Percentiles rank a stretch among this genome's conserved stretches.
Conservation (phyloP, 2,113 vertebrate species). For the Platysteira castanea region DNA sequence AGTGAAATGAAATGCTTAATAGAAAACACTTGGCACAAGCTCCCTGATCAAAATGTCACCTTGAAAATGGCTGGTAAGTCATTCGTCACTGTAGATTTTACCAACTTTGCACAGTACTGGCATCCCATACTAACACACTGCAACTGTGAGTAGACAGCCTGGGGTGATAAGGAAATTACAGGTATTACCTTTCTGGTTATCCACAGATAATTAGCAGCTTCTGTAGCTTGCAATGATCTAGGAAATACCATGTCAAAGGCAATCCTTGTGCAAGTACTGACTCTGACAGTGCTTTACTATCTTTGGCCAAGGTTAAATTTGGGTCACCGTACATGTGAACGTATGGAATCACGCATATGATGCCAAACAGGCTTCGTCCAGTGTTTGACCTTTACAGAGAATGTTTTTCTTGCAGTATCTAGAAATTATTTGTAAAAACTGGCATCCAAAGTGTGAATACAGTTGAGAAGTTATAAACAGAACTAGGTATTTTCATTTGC, state of each 20-base stretch:
- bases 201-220: conserved; percentile 25
- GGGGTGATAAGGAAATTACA: conserved; percentile 11
- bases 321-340: background rate
- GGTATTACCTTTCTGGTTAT: conserved; percentile 5
- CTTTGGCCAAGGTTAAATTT: conserved; percentile 19
- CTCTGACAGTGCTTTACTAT: background rate
- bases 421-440: conserved; percentile 17
- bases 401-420: background rate
- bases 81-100: conserved; percentile 39
- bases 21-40: conserved; percentile 52
- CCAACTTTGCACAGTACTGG: background rate
- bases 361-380: background rate
- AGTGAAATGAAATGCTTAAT: conserved; percentile 52
- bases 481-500: background rate
- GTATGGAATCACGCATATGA: background rate
- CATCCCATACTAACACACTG: background rate
- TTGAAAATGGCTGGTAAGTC: conserved; percentile 39
- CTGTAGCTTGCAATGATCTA: background rate
- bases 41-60: conserved; percentile 59
- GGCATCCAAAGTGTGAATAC: background rate
- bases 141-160: background rate
- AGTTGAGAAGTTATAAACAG: background rate
- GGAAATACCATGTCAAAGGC: conserved; percentile 23
- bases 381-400: background rate
- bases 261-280: background rate